Evolutionary conservation across 2,797 vertebrate species (phyloP), one percentile per base, ranked within the genome.

Genomic region (Artibeus lituratus): DNA sequence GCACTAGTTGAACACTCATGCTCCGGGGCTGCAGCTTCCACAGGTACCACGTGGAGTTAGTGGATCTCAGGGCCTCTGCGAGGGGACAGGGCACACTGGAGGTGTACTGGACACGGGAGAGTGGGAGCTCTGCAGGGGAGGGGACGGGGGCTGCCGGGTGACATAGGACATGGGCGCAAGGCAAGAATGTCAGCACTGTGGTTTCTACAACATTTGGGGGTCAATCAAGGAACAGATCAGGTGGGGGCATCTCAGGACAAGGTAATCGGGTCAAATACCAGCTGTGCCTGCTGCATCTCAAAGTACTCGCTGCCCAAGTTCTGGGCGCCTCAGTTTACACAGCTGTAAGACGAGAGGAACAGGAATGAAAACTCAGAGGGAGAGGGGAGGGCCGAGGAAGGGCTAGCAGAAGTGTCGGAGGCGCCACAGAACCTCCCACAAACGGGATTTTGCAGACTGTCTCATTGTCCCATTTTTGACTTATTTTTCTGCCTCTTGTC

Each of bases 1-100:
- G 51, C 24, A 22, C 16, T 42, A 42, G 74, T 32, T 51, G 55
- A 49, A 37, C 26, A 4, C 57, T 59, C 59, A 62, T 19, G 47
- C 69, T 77, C 22, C 1, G 39, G n/a, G n/a, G 49, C 15, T 87
- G 51, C n/a, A 18, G 39, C 32, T 83, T 51, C 35, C 21, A 21
- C 57, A 67, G 37, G 18, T 42, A 24, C 29, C n/a, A 12, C 24
- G 11, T 32, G 73, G 22, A 18, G 37, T 26, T 18, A 35, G 32
- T 10, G 2, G n/a, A 7, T 44, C 32, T 74, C 55, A 26, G 82
- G 37, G 35, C 22, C 53, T 21, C 65, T 6, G 1, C 0, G 5
- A 91, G 37, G n/a, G 49, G 18, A 69, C 9, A 26, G 35, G 32
- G 59, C 10, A 19, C 26, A 26, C 8, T 70, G 77, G 15, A 59